Evolutionary conservation across 2,888 invertebrate genomes (phyloP), one percentile per base, ranked within the genome.

Genomic region (Stenurella melanura): DNA sequence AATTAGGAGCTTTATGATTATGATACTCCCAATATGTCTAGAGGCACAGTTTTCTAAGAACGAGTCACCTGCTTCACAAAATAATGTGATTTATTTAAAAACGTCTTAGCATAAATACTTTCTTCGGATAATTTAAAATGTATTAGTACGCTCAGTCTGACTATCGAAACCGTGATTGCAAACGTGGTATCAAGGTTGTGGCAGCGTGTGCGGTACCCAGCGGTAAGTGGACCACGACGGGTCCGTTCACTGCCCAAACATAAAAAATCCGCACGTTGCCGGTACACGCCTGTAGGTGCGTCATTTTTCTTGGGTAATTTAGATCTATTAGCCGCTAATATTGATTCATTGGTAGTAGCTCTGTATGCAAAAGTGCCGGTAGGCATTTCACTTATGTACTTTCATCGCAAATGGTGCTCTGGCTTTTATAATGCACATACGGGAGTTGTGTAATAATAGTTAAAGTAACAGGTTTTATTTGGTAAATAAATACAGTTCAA

Each of bases 201-300:
- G 73, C 19, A 73, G 38, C 63, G 30, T 66, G 73, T 64, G 70
- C 75, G 64, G 75, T 64, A 64, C 64, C 19, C 38, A 21, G 69
- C 54, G 56, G 21, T 70, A 75, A 75, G 67, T 75, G 75, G 75
- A 75, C 75, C 75, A 75, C 42, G 57, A 68, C 64, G 57, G 64
- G 68, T 67, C 63, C 26, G 64, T 73, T 72, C 76, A 70, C 68
- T 63, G 58, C 26, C 50, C 26, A 64, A 75, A 50, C 5, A 18
- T 66, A 73, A 75, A 69, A 69, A 71, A 75, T 57, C n/a, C 17
- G 38, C 76, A 76, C 73, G 76, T 76, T 76, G 76, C 50, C 63
- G 34, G 50, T 69, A 73, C 76, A 76, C 73, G 76, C 73, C 58
- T 17, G 10, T 26, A 15, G 57, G 19, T 57, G 50, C 50, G 26